These are phyloP conservation scores for Parapristionchus giblindavisi DNA, from an alignment of 2,888 invertebrate species.

Conservation along the genomic window DNA sequence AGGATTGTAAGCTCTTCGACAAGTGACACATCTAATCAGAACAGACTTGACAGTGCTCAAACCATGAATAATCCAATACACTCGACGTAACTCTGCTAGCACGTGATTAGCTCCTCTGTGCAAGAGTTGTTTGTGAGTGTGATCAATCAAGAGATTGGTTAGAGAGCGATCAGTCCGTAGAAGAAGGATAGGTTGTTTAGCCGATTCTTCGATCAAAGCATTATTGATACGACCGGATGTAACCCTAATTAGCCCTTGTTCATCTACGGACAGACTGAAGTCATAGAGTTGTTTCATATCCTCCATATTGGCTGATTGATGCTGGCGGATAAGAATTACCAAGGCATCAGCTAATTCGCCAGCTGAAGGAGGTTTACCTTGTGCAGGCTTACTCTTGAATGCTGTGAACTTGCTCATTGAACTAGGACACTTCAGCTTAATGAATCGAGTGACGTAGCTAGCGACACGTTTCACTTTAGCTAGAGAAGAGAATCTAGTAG, in stretches of 20 bases:
- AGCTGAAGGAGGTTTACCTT: neutral
- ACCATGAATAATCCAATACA: neutral
- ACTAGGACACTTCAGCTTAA: neutral
- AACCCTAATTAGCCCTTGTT: neutral
- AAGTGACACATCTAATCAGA: constrained; percentile 62
- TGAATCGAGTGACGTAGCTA: neutral
- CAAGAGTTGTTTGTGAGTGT: neutral
- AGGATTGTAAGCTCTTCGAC: constrained; percentile 50
- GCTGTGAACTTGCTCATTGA: neutral
- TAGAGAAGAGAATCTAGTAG: neutral
- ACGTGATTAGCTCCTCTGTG: neutral
- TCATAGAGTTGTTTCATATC: neutral
- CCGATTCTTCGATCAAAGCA: neutral
- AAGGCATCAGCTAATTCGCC: neutral
- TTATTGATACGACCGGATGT: constrained; percentile 2
- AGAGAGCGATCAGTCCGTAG: neutral
- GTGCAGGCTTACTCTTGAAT: neutral
- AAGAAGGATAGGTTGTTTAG: neutral
- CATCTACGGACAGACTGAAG: neutral
- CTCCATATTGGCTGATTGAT: neutral
- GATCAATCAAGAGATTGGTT: neutral
- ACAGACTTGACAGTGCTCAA: constrained; percentile 34
- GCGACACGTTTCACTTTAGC: neutral
- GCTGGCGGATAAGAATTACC: neutral
- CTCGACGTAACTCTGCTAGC: constrained; percentile 41